A percentile compares a stretch with the other conserved stretches of the same genome.
phyloP scores from a whole-genome alignment of 2,797 vertebrate genomes.

The Xyrichtys novacula region DNA sequence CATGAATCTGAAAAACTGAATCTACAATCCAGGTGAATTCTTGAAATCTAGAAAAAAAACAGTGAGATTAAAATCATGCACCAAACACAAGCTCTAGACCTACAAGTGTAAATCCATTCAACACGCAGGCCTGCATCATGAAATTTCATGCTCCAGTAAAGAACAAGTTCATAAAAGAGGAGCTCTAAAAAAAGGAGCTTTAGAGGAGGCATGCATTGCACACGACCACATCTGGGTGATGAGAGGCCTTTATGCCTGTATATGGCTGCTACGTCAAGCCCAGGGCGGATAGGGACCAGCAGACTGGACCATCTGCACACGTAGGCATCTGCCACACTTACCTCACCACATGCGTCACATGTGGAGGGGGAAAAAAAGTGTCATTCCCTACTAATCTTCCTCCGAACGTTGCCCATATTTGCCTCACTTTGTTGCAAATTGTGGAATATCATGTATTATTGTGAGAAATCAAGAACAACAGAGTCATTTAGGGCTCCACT shows the following conservation, averaged over 20 bases:
- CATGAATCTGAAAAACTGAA: neutral
- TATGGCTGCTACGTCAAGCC: constrained; percentile 65
- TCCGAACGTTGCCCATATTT: constrained; percentile 49
- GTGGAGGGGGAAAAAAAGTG: constrained; percentile 56
- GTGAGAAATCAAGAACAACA: neutral
- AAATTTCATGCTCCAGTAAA: constrained; percentile 67
- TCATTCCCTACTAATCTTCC: constrained; percentile 62
- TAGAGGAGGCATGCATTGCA: constrained; percentile 21
- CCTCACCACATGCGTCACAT: constrained; percentile 83
- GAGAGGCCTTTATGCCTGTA: constrained; percentile 38
- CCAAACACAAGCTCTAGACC: constrained; percentile 21
- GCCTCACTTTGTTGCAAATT: constrained; percentile 4
- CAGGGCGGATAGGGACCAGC: constrained; percentile 65
- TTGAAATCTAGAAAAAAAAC: constrained; percentile 5
- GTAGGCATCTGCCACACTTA: constrained; percentile 80
- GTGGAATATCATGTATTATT: neutral
- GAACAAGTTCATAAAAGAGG: constrained; percentile 50
- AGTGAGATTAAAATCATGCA: neutral
- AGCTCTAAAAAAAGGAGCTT: constrained; percentile 14
- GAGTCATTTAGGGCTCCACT: constrained; percentile 10
- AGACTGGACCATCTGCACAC: constrained; percentile 79
- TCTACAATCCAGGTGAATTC: neutral
- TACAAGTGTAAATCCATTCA: constrained; percentile 28
- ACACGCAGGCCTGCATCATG: constrained; percentile 24
- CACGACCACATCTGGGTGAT: constrained; percentile 62